Conservation (phyloP, 2,113 vertebrate genomes). For the Rhadina sibilatrix region DNA sequence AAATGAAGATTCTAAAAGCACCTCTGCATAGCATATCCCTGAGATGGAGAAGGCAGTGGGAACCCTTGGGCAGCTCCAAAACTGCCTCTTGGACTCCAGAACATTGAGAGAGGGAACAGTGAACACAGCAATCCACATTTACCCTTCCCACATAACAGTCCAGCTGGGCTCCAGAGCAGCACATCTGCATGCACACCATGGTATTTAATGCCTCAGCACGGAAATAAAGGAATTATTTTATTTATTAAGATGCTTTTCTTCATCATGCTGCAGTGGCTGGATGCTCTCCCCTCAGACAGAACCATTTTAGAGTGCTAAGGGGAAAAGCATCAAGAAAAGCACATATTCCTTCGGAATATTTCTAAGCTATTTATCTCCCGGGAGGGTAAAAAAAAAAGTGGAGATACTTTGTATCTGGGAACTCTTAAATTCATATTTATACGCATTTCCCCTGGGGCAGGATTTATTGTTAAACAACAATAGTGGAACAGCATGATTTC, state of each 20-base stretch:
- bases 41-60: neutral
- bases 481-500: conserved; percentile 58
- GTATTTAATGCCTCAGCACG: neutral
- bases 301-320: neutral
- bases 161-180: neutral
- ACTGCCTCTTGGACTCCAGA: neutral
- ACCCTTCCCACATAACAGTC: neutral
- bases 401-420: conserved; percentile 66
- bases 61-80: neutral
- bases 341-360: neutral
- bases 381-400: conserved; percentile 34
- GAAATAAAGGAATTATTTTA: neutral
- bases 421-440: conserved; percentile 62
- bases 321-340: neutral
- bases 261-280: accelerated
- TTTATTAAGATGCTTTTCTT: neutral
- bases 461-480: conserved; percentile 67
- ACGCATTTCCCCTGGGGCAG: neutral
- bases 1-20: neutral
- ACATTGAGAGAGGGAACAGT: neutral
- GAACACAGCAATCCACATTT: neutral
- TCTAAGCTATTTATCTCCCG: neutral
- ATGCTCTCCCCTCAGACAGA: neutral
- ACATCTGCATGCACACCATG: neutral
- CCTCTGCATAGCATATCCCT: neutral